These are phyloP conservation scores for Oxystoma pomonae DNA, from an alignment of 2,888 invertebrate genomes.

Conservation along the genomic window DNA sequence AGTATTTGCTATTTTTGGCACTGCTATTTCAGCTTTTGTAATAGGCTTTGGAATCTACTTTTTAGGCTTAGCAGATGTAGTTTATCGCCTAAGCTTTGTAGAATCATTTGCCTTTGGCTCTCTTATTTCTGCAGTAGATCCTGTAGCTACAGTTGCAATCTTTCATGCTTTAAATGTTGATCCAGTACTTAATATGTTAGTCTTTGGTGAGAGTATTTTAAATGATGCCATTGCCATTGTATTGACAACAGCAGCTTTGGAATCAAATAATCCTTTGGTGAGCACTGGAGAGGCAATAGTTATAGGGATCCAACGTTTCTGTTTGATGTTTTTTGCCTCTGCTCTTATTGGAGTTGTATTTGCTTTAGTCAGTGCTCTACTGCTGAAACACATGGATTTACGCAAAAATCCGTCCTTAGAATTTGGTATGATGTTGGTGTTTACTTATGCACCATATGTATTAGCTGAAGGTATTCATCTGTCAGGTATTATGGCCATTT, in stretches of 20 bases:
- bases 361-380: slow-evolving; percentile 87
- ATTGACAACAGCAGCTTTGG: slow-evolving; percentile 82
- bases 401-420: slow-evolving; percentile 97
- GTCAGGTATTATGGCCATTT: slow-evolving; percentile 96
- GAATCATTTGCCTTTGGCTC: slow-evolving; percentile 99
- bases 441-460: slow-evolving; percentile 97
- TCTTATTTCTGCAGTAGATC: slow-evolving; percentile 97
- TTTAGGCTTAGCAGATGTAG: slow-evolving; percentile 85
- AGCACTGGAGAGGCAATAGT: slow-evolving; percentile 81
- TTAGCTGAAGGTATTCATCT: slow-evolving; percentile 81
- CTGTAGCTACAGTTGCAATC: slow-evolving; percentile 97
- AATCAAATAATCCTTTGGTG: slow-evolving; percentile 62
- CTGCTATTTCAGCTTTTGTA: slow-evolving; percentile 93
- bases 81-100: slow-evolving; percentile 87
- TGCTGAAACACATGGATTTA: slow-evolving; percentile 93
- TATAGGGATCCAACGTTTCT: slow-evolving; percentile 84
- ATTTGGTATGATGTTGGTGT: slow-evolving; percentile 97
- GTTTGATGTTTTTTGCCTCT: slow-evolving; percentile 97
- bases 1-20: slow-evolving; percentile 96
- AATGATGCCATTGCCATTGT: slow-evolving; percentile 99
- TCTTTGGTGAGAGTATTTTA: slow-evolving; percentile 92
- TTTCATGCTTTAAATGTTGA: slow-evolving; percentile 97
- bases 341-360: slow-evolving; percentile 94
- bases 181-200: slow-evolving; percentile 97
- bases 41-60: slow-evolving; percentile 96